phyloP scores from a whole-genome alignment of 2,797 vertebrate genomes.

The Gambusia yucatana region DNA sequence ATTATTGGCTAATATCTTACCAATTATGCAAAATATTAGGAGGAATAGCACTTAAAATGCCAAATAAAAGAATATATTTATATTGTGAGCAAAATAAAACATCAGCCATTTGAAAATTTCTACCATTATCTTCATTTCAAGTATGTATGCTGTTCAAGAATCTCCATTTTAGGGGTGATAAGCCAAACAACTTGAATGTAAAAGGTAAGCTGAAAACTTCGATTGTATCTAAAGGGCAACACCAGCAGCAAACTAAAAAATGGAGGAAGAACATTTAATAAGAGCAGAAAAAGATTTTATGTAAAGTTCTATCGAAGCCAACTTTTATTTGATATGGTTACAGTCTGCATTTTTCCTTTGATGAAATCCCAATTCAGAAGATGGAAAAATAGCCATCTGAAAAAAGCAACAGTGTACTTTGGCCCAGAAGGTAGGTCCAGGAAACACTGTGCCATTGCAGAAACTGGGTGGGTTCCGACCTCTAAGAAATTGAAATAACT shows the following conservation, averaged over 20 bases:
- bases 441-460: slow-evolving; percentile 30
- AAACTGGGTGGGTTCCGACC: slow-evolving; percentile 50
- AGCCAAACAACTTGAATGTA: background rate
- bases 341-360: background rate
- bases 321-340: background rate
- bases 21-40: background rate
- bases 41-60: background rate
- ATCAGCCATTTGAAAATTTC: background rate
- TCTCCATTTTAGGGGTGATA: background rate
- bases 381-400: background rate
- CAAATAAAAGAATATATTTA: background rate
- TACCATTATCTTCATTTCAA: background rate
- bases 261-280: background rate
- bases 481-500: slow-evolving; percentile 78
- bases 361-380: background rate
- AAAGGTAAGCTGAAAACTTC: background rate
- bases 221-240: background rate
- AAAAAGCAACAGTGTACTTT: slow-evolving; percentile 13
- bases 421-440: slow-evolving; percentile 35
- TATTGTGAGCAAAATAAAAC: background rate
- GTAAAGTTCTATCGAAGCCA: background rate
- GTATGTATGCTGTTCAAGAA: background rate
- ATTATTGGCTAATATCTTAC: background rate
- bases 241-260: background rate
- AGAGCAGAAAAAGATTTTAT: background rate